phyloP scores from a whole-genome alignment of 35 echinoderm and acorn worm species.

The Acanthaster planci region DNA sequence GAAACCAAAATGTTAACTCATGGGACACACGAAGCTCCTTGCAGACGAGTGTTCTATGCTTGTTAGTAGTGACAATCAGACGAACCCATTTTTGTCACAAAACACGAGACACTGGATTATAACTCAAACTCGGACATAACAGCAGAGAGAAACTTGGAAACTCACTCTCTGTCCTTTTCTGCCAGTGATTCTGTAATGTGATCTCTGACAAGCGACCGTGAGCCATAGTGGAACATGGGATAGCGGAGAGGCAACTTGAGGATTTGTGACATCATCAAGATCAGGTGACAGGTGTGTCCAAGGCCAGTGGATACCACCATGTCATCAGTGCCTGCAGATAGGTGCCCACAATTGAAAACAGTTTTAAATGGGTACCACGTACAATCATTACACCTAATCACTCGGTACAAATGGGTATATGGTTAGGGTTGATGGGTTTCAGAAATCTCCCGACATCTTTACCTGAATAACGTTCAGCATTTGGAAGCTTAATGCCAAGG shows the following conservation, averaged over 20 bases:
- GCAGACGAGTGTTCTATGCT: no score
- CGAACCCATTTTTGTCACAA: no score
- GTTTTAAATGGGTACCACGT: not conserved
- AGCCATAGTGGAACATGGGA: conserved; percentile 88
- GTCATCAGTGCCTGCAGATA: conserved; percentile 79
- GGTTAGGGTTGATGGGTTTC: not conserved
- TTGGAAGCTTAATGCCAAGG: conserved; percentile 72
- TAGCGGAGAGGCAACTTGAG: conserved; percentile 86
- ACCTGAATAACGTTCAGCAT: conserved; percentile 92
- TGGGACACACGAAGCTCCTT: no score
- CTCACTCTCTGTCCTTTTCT: conserved; percentile 98
- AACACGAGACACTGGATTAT: no score
- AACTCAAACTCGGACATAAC: no score
- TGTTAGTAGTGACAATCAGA: no score
- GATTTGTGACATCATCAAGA: conserved; percentile 90
- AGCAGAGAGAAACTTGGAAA: not conserved
- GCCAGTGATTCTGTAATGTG: conserved; percentile 87
- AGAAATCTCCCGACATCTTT: not conserved
- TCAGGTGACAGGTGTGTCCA: conserved; percentile 89
- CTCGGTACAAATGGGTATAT: not conserved
- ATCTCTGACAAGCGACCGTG: conserved; percentile 79
- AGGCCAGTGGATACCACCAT: conserved; percentile 75
- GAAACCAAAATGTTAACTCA: no score
- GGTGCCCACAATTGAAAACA: not conserved
- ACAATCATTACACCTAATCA: not conserved